Evolutionary conservation across 2,797 vertebrate genomes (phyloP).

Genomic region (Silurus aristotelis): DNA sequence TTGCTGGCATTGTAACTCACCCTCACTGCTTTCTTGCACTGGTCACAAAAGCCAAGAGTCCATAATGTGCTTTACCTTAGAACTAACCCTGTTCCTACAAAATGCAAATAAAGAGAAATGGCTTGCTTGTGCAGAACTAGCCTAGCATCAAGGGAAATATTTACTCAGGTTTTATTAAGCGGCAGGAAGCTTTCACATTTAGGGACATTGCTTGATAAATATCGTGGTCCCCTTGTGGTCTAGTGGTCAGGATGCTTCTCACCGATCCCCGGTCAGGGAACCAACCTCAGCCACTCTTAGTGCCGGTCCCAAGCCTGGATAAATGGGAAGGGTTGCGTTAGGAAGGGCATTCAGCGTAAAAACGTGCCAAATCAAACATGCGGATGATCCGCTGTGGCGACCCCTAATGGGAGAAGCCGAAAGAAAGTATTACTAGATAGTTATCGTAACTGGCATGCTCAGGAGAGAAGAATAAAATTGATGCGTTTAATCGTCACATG

Average conservation of each 20-base stretch:
- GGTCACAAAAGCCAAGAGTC: neutral
- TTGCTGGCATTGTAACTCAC: constrained; percentile 22
- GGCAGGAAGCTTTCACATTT: neutral
- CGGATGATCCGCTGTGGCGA: too few relatives aligned
- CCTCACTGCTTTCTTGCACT: neutral
- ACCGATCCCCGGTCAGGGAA: too few relatives aligned
- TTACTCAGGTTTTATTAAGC: neutral
- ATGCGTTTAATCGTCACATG: too few relatives aligned
- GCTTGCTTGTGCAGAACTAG: neutral
- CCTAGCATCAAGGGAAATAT: neutral
- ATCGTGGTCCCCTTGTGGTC: too few relatives aligned
- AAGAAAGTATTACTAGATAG: neutral
- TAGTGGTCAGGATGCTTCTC: too few relatives aligned
- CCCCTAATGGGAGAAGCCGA: too few relatives aligned
- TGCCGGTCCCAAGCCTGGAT: too few relatives aligned
- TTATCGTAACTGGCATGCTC: neutral
- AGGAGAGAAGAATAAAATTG: neutral
- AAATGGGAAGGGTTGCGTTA: too few relatives aligned
- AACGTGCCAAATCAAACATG: too few relatives aligned
- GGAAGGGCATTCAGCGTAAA: too few relatives aligned
- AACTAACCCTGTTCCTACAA: neutral
- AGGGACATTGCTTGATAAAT: neutral
- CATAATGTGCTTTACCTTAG: neutral
- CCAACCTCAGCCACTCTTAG: too few relatives aligned
- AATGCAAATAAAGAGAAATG: neutral